These are phyloP conservation scores for Sinosuthora webbiana DNA, from an alignment of 2,113 vertebrate genomes.

Conservation along the genomic window DNA sequence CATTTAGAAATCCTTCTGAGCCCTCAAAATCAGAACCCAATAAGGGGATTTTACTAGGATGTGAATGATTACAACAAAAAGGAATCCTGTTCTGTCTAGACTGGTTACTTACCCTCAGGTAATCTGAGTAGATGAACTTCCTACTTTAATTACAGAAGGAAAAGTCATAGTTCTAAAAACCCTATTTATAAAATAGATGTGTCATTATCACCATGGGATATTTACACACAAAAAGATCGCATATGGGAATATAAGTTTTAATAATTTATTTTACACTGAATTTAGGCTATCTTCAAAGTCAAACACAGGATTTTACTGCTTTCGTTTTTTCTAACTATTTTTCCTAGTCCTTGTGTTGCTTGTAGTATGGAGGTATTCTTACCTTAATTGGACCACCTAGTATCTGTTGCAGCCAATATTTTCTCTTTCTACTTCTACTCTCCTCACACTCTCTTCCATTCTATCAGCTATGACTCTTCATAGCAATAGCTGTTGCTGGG, in stretches of 20 bases:
- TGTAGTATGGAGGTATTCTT: neutral
- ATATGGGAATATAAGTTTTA: neutral
- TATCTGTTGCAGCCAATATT: neutral
- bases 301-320: neutral
- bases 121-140: neutral
- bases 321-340: neutral
- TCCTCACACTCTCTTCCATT: neutral
- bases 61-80: neutral
- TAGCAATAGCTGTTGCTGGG: neutral
- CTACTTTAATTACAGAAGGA: neutral
- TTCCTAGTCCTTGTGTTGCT: neutral
- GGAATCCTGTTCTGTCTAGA: neutral
- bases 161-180: neutral
- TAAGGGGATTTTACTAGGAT: neutral
- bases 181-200: neutral
- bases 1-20: conserved; percentile 27
- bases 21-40: neutral
- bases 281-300: neutral
- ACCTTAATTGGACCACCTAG: neutral
- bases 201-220: neutral
- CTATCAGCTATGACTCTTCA: neutral
- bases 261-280: neutral
- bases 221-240: neutral
- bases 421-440: neutral
- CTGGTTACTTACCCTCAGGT: neutral